Base-by-base conservation (phyloP, 1,140 invertebrate genomes). In the Aphelinus certus region DNA sequence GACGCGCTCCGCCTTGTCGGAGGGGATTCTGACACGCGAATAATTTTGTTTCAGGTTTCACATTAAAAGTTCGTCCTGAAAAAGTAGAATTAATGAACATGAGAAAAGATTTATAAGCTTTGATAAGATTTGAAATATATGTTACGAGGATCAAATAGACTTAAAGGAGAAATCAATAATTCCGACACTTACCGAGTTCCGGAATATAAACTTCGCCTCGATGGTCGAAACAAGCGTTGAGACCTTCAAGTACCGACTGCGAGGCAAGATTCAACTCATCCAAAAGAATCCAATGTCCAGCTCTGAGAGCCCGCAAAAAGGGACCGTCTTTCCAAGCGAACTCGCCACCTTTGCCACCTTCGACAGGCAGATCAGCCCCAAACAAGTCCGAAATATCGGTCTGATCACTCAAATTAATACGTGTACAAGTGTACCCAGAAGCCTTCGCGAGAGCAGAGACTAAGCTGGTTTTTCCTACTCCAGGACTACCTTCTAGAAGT, bases 1-100 rank as follows among this genome's bases (percentile, higher is more conserved):
- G 93, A 78, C 98, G 90, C 1, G 95, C 97, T 2, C 98, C 97
- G 51, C 98, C 98, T 89, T 99, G 96, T 82, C 92, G 92, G n/a
- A 97, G 88, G 1, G 98, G 98, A 91, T 99, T 99, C 88, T 99
- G 98, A 85, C 97, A 99, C 7, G 94, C 98, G 88, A 99, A 99
- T 55, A 99, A 91, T 80, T 94, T 92, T 0, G 97, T 98, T 66
- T 90, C 88, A 71, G 89, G 81, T 75, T 92, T 90, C 0, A 99
- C 91, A 71, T 90, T 87, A 83, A 99, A 99, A 0, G 93, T 95
- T 84, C 92, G 93, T 7, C 77, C 75, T 76, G 51, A 66, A 57
- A 3, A 42, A 6, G 26, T 4, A 57, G 26, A 55, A 46, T 56
- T 46, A n/a, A 57, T 47, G 26, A 26, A 26, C 26, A 26, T 26